A percentile compares a stretch with the other conserved stretches of the same genome.
These are phyloP conservation scores for Beris morrisii DNA, from an alignment of 2,888 invertebrate genomes.

Conservation along the genomic window DNA sequence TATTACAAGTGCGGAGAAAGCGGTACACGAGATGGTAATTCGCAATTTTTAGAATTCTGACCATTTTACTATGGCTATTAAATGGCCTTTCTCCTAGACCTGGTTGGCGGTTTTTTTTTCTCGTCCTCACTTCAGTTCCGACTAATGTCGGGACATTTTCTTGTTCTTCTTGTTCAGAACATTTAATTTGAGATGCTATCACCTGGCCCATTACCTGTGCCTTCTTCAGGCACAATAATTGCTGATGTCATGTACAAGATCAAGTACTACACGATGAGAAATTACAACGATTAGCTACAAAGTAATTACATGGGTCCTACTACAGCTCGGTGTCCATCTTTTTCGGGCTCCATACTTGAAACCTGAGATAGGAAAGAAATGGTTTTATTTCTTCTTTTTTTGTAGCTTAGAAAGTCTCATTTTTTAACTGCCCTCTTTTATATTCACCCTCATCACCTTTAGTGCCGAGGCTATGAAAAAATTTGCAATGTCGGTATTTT, in stretches of 20 bases:
- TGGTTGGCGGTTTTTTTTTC: not conserved
- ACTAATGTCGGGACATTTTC: conserved; percentile 3
- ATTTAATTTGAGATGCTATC: conserved; percentile 25
- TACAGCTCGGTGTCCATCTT: no score
- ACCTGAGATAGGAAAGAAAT: no score
- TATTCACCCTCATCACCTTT: no score
- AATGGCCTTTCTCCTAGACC: not conserved
- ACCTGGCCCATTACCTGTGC: conserved; percentile 4
- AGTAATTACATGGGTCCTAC: conserved; percentile 17
- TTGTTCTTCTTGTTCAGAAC: conserved; percentile 10
- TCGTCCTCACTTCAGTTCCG: conserved; percentile 1
- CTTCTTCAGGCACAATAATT: conserved; percentile 11
- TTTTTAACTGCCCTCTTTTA: no score
- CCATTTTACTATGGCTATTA: not conserved
- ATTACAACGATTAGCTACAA: conserved; percentile 18
- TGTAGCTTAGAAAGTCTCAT: no score
- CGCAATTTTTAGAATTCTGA: no score
- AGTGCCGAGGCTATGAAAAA: no score
- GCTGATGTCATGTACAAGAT: conserved; percentile 11
- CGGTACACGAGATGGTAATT: not conserved
- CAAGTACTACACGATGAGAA: conserved; percentile 16
- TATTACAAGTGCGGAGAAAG: not conserved
- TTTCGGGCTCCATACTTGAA: no score
- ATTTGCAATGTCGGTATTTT: no score
- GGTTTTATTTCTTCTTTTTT: no score